Evolutionary conservation across 2,797 vertebrate species (phyloP).

Genomic region (Melanotaenia nigrans): DNA sequence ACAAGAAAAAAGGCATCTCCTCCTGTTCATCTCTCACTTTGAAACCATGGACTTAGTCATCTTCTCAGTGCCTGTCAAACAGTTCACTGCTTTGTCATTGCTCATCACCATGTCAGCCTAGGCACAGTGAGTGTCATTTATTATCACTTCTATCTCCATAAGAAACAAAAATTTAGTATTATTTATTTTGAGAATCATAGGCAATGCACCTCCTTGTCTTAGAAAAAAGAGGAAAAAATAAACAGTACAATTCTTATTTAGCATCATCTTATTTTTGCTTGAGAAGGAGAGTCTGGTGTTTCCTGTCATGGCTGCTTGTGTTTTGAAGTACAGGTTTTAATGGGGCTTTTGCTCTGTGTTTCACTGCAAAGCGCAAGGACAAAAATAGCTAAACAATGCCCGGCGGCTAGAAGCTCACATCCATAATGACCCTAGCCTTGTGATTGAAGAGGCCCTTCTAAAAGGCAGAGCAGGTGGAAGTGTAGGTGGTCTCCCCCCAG

Average conservation of each 20-base stretch:
- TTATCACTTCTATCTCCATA: conserved; percentile 53
- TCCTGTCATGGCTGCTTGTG: conserved; percentile 55
- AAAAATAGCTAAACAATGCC: conserved; percentile 81
- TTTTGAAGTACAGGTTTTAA: conserved; percentile 63
- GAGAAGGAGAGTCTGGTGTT: conserved; percentile 31
- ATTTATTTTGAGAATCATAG: background rate
- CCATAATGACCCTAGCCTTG: conserved; percentile 76
- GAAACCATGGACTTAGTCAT: conserved; percentile 79
- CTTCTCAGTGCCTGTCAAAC: conserved; percentile 75
- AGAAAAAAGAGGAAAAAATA: background rate
- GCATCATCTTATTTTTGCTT: conserved; percentile 5
- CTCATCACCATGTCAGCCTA: conserved; percentile 57
- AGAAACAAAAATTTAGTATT: conserved; percentile 24
- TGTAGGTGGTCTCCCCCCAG: conserved; percentile 80
- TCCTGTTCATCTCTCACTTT: conserved; percentile 65
- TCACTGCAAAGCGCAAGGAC: conserved; percentile 67
- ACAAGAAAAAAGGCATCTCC: conserved; percentile 39
- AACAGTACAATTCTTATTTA: background rate
- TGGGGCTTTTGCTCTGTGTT: conserved; percentile 64
- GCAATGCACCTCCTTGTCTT: background rate
- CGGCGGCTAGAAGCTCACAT: conserved; percentile 68
- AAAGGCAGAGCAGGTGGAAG: conserved; percentile 80
- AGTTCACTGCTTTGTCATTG: conserved; percentile 74
- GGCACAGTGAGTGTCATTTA: conserved; percentile 52
- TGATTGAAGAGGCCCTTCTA: conserved; percentile 78